Evolutionary conservation across 2,113 vertebrate species (phyloP).

Genomic region (Nyctibius bracteatus): DNA sequence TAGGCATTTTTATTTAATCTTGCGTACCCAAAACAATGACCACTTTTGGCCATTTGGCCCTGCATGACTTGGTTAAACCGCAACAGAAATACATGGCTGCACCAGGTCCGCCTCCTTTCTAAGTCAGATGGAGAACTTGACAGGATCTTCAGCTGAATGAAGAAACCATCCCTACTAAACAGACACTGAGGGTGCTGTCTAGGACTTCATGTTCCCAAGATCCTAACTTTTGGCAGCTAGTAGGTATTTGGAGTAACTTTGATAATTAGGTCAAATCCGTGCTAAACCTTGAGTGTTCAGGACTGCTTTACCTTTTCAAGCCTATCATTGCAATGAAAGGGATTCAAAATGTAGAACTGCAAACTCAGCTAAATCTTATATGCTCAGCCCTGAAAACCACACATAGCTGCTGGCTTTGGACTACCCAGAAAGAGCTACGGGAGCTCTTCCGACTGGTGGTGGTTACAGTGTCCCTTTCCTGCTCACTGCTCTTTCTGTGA

Average conservation of each 20-base stretch:
- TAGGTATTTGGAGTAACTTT: not conserved
- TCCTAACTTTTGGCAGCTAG: not conserved
- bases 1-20: not conserved
- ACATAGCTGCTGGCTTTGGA: not conserved
- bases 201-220: not conserved
- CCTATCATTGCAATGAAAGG: not conserved
- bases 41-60: not conserved
- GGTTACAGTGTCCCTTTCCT: not conserved
- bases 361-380: not conserved
- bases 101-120: not conserved
- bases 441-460: not conserved
- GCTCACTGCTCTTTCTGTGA: not conserved
- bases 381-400: not conserved
- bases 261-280: not conserved
- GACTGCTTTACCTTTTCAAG: not conserved
- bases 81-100: not conserved
- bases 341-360: not conserved
- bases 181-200: not conserved
- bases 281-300: not conserved
- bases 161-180: not conserved
- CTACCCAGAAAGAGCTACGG: not conserved
- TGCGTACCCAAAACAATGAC: not conserved
- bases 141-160: not conserved
- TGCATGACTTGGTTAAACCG: not conserved
- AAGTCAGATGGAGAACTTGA: not conserved